Percentiles rank a stretch among this genome's conserved stretches.
Conservation (phyloP, 1,140 invertebrate genomes). For the Eubasilissa regina region DNA sequence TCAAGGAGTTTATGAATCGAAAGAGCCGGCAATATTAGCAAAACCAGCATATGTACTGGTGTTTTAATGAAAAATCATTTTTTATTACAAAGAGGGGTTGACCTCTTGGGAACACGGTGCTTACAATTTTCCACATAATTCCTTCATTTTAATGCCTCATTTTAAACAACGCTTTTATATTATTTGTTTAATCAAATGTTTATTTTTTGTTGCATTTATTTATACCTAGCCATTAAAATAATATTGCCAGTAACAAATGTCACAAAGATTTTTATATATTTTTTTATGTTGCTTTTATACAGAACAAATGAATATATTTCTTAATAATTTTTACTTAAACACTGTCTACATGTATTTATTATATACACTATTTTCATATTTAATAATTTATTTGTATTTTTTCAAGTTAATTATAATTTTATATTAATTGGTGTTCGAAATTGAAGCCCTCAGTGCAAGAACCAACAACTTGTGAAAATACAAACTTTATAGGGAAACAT, state of each 20-base stretch:
- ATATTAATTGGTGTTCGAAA: background rate
- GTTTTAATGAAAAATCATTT: no score
- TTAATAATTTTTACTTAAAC: background rate
- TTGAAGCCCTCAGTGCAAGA: no score
- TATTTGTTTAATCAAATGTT: background rate
- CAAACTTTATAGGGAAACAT: no score
- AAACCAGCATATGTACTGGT: no score
- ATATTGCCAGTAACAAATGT: conserved; percentile 15
- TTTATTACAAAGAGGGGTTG: no score
- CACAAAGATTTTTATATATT: conserved; percentile 3
- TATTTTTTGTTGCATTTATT: conserved; percentile 16
- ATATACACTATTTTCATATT: background rate
- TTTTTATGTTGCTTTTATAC: background rate
- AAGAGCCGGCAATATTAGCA: no score
- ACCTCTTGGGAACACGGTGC: no score
- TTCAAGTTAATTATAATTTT: background rate
- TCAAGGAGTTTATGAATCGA: no score
- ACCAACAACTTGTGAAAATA: no score
- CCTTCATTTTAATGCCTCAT: background rate
- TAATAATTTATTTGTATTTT: conserved; percentile 1
- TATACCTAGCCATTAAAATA: background rate
- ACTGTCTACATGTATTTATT: background rate
- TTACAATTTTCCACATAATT: background rate
- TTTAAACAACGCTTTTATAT: background rate
- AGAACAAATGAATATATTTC: background rate